These are phyloP conservation scores for Dichetophora obliterata DNA, from an alignment of 2,888 invertebrate genomes.

Conservation along the genomic window DNA sequence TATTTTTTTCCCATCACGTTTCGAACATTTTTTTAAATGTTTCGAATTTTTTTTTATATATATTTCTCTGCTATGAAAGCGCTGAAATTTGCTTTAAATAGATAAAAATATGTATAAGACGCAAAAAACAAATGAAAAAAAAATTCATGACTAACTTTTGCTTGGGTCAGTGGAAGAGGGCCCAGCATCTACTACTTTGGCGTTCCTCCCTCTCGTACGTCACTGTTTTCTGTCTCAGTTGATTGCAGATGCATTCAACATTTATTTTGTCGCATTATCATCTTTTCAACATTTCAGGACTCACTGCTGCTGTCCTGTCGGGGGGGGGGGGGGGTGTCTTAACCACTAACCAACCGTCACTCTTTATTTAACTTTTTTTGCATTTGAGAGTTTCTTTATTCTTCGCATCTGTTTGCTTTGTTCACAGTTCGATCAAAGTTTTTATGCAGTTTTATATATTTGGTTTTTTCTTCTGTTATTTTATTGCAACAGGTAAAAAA, in stretches of 20 bases:
- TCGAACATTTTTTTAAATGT: constrained; percentile 34
- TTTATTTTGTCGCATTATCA: constrained; percentile 37
- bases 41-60: constrained; percentile 1
- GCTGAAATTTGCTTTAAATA: constrained; percentile 15
- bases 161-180: background rate
- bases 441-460: constrained; percentile 7
- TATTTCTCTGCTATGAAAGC: constrained; percentile 5
- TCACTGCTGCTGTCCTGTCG: background rate
- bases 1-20: constrained; percentile 38
- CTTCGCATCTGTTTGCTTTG: background rate
- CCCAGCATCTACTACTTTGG: background rate
- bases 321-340: no score
- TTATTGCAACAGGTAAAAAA: constrained; percentile 25
- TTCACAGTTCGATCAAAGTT: constrained; percentile 10
- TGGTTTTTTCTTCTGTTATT: background rate
- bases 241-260: constrained; percentile 37
- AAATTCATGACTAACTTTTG: background rate
- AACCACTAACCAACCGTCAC: background rate
- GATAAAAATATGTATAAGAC: background rate
- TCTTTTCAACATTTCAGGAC: constrained; percentile 16
- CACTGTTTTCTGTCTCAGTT: background rate
- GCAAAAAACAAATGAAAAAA: background rate
- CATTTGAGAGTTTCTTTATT: background rate
- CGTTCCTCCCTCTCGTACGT: background rate
- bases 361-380: no score